Evolutionary conservation across 2,113 vertebrate species (phyloP), one percentile per base, ranked within the genome.

Genomic region (Butorides virescens): DNA sequence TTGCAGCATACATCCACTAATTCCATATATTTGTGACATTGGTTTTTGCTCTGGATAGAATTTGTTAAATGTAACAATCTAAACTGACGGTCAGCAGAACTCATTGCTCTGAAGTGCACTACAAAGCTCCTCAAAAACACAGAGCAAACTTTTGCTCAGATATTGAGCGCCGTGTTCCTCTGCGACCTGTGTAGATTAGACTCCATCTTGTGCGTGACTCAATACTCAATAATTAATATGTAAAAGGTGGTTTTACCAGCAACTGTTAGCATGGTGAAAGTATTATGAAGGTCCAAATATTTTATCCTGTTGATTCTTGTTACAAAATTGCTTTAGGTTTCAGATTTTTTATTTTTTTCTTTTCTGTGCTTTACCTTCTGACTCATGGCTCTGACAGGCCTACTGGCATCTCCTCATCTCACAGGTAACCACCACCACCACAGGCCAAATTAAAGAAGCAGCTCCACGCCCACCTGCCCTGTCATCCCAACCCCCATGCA

Each of bases 241-340:
- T 19, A 7, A 16, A 59, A 29, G 14, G 5, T 17, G 21, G 2
- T 46, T 87, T 52, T 32, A 15, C 55, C 52, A 5, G 17, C 53
- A 22, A 9, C 62, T 25, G 8, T 15, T 58, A 78, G 21, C 27
- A 22, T 2, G 11, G 32, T 7, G 1, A 9, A 82, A 72, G 15
- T 8, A 27, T 21, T 19, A 18, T 0, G 1, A 88, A 76, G 39
- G 25, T 15, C 34, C 37, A 55, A 62, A 68, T 27, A 59, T 19
- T 74, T 84, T 49, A 20, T 91, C 67, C 73, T 93, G 89, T 88
- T 71, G 63, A 55, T 92, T 96, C 93, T 63, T 92, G 91, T 5
- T 70, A 46, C 4, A 37, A 11, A 11, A 37, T 55, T n/a, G 11
- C 67, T 70, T 61, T 6, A 13, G n/a, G 34, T 37, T 71, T 36